A percentile compares a stretch with the other conserved stretches of the same genome.
phyloP scores from a whole-genome alignment of 1,140 invertebrate species.

The Oreohelix idahoensis region DNA sequence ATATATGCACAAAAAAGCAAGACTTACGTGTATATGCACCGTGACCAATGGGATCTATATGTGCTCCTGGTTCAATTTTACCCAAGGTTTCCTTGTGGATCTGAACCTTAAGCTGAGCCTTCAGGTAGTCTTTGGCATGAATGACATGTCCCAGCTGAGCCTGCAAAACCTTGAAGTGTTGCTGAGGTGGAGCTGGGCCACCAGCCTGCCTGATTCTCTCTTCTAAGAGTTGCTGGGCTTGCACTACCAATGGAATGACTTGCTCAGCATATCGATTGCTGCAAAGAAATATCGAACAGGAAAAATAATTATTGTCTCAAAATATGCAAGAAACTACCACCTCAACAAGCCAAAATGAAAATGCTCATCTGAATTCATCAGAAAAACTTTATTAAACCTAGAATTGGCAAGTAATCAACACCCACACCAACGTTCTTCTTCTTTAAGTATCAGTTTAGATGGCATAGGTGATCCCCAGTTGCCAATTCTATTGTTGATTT shows the following conservation, averaged over 20 bases:
- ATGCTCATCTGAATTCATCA: too few species aligned
- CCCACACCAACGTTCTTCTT: too few species aligned
- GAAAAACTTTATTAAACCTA: too few species aligned
- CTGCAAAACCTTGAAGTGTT: slow-evolving; percentile 61
- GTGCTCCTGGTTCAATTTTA: slow-evolving; percentile 54
- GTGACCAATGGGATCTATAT: slow-evolving; percentile 67
- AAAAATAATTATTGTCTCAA: neutral
- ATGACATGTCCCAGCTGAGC: slow-evolving; percentile 57
- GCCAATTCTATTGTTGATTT: too few species aligned
- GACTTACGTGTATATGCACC: slow-evolving; percentile 63
- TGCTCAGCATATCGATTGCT: slow-evolving; percentile 71
- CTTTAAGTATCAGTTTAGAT: too few species aligned
- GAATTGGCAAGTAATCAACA: too few species aligned
- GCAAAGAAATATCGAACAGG: slow-evolving; percentile 1
- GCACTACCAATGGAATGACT: slow-evolving; percentile 67
- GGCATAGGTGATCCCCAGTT: too few species aligned
- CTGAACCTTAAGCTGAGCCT: slow-evolving; percentile 59
- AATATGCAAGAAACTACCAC: too few species aligned
- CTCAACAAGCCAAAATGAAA: too few species aligned
- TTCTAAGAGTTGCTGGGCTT: slow-evolving; percentile 69
- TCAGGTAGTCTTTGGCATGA: slow-evolving; percentile 65
- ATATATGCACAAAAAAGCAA: neutral
- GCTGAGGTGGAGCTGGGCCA: slow-evolving; percentile 61
- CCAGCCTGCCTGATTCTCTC: slow-evolving; percentile 53
- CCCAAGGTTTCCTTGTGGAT: slow-evolving; percentile 47